Evolutionary conservation across 2,113 vertebrate species (phyloP), one percentile per base, ranked within the genome.

Genomic region (Elephas maximus): DNA sequence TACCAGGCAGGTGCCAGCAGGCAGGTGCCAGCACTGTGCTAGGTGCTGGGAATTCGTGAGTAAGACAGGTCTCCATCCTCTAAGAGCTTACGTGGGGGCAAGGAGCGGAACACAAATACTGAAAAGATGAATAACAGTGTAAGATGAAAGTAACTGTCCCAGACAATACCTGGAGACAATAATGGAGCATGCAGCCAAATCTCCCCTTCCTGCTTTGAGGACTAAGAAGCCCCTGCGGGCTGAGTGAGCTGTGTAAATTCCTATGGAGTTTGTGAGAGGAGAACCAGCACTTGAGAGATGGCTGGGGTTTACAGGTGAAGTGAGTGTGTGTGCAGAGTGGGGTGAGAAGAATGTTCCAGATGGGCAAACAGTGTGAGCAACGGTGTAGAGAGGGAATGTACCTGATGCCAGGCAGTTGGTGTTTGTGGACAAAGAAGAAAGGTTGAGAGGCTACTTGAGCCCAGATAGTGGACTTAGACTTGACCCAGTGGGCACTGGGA

Each of bases 381-480:
- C 2, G 17, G 86, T 28, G 3, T 24, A 30, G 6, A 90, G n/a
- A 26, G 28, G 60, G 60, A 33, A 4, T 0, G 5, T 8, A 26
- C 41, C 6, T 0, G 1, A 21, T 44, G 41, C 37, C 44, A 41
- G 88, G 6, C 6, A 20, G 53, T 14, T 91, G 69, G 44, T 33
- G 24, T 30, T n/a, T 89, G 18, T 91, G 63, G 80, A 57, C 53
- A 94, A 85, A 82, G 28, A 30, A n/a, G 33, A 14, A 91, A 93
- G 37, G 53, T 1, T 41, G 57, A 84, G 74, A 63, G 48, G 69
- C 5, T 4, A 6, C 14, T 62, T 73, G 83, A 82, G 37, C 11
- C 44, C 37, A 76, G 60, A 88, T 0, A 44, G 30, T 45, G 14
- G 51, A 63, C 48, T 90, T 81, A 60, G 63, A 57, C 83, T 74